phyloP scores from a whole-genome alignment of 2,797 vertebrate species.

The Peromyscus attwateri region DNA sequence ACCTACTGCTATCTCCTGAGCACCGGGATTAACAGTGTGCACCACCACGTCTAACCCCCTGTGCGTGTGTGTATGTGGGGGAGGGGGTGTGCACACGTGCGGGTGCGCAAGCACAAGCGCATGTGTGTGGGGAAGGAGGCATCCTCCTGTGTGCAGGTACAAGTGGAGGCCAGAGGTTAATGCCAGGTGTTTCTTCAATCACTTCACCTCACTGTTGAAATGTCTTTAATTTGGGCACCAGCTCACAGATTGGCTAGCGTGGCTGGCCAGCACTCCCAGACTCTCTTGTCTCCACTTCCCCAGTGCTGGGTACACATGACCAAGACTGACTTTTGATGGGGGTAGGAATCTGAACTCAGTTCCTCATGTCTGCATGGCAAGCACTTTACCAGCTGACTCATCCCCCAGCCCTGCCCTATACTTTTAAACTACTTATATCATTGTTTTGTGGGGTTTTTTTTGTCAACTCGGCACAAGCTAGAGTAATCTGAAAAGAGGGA shows the following conservation, averaged over 20 bases:
- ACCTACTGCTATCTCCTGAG: neutral
- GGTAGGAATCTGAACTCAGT: neutral
- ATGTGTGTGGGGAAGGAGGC: neutral
- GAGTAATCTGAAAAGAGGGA: neutral
- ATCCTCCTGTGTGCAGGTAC: neutral
- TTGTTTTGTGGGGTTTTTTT: neutral
- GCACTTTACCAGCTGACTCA: neutral
- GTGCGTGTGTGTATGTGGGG: neutral
- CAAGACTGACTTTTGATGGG: too few relatives aligned
- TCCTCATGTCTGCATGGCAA: neutral
- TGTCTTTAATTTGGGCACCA: neutral
- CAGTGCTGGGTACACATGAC: neutral
- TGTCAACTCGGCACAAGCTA: neutral
- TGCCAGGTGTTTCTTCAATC: neutral
- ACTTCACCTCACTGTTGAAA: neutral
- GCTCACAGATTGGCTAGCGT: neutral
- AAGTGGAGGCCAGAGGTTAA: neutral
- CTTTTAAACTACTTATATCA: neutral
- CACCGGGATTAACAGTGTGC: neutral
- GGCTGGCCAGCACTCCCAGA: neutral
- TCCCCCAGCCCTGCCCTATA: neutral
- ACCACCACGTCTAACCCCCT: neutral
- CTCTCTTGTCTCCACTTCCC: neutral
- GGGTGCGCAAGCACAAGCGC: too few relatives aligned
- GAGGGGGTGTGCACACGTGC: too few relatives aligned